Evolutionary conservation across 2,888 invertebrate species (phyloP), one percentile per base, ranked within the genome.

Genomic region (Pyrrhosoma nymphula): DNA sequence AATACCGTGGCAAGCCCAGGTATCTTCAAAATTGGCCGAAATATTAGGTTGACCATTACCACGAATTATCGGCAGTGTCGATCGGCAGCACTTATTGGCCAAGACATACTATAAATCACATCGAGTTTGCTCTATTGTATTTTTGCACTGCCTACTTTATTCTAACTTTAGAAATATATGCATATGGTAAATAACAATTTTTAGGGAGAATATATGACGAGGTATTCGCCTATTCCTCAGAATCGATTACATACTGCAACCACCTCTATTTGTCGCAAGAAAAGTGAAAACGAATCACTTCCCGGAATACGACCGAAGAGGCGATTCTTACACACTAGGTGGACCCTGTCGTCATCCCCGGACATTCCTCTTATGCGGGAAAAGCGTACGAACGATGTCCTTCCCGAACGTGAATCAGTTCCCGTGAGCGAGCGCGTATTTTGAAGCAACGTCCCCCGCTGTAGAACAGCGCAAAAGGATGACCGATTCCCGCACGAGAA

Each of bases 401-500:
- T 47, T 55, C 47, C 75, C 93, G 69, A n/a, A n/a, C 75, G 55
- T 93, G 93, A 93, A 93, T 93, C 93, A 75, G 47, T 39, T 69
- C 47, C 20, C 39, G 39, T 69, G 69, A 75, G 82, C 30, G 82
- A 82, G 30, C 82, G 82, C 82, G 18, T 35, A 82, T 82, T 82
- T 82, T 60, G 60, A 14, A 35, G 82, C 30, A 82, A 82, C 30
- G 82, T 82, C 82, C 26, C 82, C 35, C 35, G 82, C 82, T 82
- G 82, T 60, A 35, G 26, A 82, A n/a, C n/a, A n/a, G n/a, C 56
- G n/a, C 69, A 75, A 69, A n/a, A 69, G 82, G 82, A 93, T 93
- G 93, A 93, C 93, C 69, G 93, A 93, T 93, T 60, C 69, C 63
- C 93, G 93, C 93, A 14, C 82, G 60, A 60, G 60, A 60, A 93